phyloP scores from a whole-genome alignment of 2,113 vertebrate species.

The Entelurus aequoreus region DNA sequence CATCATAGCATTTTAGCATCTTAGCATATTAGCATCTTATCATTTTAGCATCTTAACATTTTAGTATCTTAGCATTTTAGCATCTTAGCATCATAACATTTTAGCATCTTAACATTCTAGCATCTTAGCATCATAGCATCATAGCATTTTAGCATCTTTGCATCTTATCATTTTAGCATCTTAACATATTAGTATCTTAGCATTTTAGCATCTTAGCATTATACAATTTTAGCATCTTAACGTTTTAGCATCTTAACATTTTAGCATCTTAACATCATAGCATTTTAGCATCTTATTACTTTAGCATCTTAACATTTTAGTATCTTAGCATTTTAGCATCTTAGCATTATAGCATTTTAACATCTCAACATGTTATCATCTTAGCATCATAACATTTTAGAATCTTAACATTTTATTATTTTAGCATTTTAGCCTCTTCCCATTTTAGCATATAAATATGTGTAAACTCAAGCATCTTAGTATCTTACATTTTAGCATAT shows the following conservation, averaged over 20 bases:
- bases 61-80: background rate
- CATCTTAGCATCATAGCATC: background rate
- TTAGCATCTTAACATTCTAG: background rate
- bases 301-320: background rate
- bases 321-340: background rate
- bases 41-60: background rate
- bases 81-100: background rate
- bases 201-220: background rate
- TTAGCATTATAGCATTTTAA: no score
- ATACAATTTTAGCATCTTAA: background rate
- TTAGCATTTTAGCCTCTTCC: background rate
- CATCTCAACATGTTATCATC: conserved; percentile 5
- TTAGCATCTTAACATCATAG: background rate
- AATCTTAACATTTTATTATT: background rate
- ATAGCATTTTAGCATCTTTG: background rate
- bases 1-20: background rate
- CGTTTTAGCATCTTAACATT: no score
- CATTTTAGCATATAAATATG: no score
- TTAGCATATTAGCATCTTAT: background rate
- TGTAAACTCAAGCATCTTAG: no score
- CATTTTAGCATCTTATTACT: background rate
- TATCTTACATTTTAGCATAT: no score
- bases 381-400: no score
- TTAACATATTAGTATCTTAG: background rate
- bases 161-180: background rate